Conservation (phyloP, 2,888 invertebrate species). For the Leptopilina syphax region DNA sequence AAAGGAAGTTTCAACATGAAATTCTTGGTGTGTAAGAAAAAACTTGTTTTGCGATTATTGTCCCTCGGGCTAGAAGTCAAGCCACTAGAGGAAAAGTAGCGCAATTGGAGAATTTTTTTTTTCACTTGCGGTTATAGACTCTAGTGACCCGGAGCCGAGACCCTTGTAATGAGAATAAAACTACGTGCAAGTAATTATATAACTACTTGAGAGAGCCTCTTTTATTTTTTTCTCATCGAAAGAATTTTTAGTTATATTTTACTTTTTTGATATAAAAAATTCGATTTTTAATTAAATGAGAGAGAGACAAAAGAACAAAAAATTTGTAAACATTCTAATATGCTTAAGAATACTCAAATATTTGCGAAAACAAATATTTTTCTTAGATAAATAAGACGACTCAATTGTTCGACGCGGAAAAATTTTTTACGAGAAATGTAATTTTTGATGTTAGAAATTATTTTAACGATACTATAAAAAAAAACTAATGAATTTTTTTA, state of each 20-base stretch:
- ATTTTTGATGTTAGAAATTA: conserved; percentile 4
- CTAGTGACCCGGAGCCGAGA: conserved; percentile 17
- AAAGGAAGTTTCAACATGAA: conserved; percentile 6
- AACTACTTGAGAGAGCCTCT: conserved; percentile 6
- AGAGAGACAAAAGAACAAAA: not conserved
- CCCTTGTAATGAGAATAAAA: conserved; percentile 27
- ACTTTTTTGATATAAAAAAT: not conserved
- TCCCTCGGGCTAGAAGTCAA: conserved; percentile 1
- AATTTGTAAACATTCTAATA: conserved; percentile 5
- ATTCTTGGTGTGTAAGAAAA: conserved; percentile 3
- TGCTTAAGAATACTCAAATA: conserved; percentile 23
- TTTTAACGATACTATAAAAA: not conserved
- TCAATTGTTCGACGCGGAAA: conserved; percentile 14
- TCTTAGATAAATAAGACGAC: conserved; percentile 13
- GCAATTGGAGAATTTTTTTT: conserved; percentile 9
- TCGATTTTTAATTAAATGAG: not conserved
- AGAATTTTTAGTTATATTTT: no score
- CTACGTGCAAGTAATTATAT: not conserved
- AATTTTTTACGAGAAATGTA: not conserved
- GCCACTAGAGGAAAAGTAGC: conserved; percentile 25
- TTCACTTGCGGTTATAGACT: not conserved
- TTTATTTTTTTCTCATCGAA: not conserved
- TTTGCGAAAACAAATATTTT: conserved; percentile 24
- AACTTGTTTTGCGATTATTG: not conserved
- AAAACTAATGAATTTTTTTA: not conserved